These are phyloP conservation scores for Phacellophora camtschatica DNA, from an alignment of 30 jellyfish, hydroid and myxozoan genomes.

Conservation along the genomic window DNA sequence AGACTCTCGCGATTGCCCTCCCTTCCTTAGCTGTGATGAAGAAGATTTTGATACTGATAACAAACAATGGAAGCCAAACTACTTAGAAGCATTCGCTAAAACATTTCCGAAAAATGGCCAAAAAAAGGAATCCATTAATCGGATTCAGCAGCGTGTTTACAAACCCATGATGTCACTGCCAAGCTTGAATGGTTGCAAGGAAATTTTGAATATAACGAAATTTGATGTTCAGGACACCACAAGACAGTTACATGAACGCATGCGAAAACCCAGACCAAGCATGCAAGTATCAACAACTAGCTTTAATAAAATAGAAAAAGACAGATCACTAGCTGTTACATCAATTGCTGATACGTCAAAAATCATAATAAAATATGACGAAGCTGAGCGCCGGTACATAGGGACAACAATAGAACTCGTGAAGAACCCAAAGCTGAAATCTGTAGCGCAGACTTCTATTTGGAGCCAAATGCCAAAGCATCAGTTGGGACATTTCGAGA, in stretches of 20 bases:
- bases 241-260: not conserved
- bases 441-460: not conserved
- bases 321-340: not conserved
- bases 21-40: not conserved
- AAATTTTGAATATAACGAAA: not conserved
- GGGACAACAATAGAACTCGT: constrained; percentile 48
- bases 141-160: not conserved
- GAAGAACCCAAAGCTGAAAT: not conserved
- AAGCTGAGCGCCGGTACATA: constrained; percentile 41
- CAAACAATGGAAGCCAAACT: too few relatives aligned
- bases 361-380: constrained; percentile 33
- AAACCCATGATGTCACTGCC: not conserved
- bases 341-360: constrained; percentile 51
- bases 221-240: not conserved
- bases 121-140: not conserved
- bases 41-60: too few relatives aligned
- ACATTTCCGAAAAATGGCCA: not conserved
- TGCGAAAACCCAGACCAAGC: too few relatives aligned
- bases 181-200: not conserved
- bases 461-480: constrained; percentile 42
- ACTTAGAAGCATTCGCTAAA: not conserved
- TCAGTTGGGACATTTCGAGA: constrained; percentile 25
- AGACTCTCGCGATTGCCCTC: not conserved
- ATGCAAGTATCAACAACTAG: too few relatives aligned
- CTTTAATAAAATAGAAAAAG: not conserved